A percentile compares a stretch with the other conserved stretches of the same genome.
Conservation (phyloP, 1,140 invertebrate species). For the Dryas iulia region DNA sequence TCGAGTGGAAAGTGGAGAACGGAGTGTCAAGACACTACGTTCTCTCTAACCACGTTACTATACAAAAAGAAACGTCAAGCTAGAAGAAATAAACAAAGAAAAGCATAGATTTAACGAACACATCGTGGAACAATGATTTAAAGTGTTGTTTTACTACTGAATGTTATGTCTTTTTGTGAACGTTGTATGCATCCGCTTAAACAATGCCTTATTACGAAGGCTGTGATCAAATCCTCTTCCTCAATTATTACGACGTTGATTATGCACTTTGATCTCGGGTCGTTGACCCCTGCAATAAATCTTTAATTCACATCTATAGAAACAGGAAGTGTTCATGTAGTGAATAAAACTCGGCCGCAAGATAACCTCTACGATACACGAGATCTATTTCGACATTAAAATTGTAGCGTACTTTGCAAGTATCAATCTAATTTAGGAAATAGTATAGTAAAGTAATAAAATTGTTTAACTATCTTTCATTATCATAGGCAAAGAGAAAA, state of each 20-base stretch:
- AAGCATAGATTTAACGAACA: not conserved
- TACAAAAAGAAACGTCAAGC: too few species aligned
- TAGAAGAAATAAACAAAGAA: too few species aligned
- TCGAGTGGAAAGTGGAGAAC: too few species aligned
- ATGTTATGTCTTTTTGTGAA: not conserved
- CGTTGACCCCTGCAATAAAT: slow-evolving; percentile 12
- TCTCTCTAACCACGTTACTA: too few species aligned
- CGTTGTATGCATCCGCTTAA: not conserved
- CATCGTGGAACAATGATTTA: not conserved
- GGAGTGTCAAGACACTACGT: too few species aligned
- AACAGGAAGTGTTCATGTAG: slow-evolving; percentile 15
- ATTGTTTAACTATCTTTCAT: too few species aligned
- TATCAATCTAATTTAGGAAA: too few species aligned
- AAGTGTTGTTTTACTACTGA: not conserved
- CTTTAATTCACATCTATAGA: slow-evolving; percentile 16
- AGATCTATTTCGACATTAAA: slow-evolving; percentile 25
- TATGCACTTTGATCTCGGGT: slow-evolving; percentile 22
- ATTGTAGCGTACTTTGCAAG: not conserved
- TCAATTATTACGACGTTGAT: slow-evolving; percentile 21
- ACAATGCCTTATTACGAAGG: slow-evolving; percentile 23
- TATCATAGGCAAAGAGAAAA: too few species aligned
- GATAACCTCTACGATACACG: slow-evolving; percentile 25
- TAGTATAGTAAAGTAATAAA: too few species aligned
- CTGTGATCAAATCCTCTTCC: slow-evolving; percentile 13
- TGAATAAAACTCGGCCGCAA: slow-evolving; percentile 28